A percentile compares a stretch with the other conserved stretches of the same genome.
These are phyloP conservation scores for Denticeps clupeoides DNA, from an alignment of 2,797 vertebrate genomes.

Conservation along the genomic window DNA sequence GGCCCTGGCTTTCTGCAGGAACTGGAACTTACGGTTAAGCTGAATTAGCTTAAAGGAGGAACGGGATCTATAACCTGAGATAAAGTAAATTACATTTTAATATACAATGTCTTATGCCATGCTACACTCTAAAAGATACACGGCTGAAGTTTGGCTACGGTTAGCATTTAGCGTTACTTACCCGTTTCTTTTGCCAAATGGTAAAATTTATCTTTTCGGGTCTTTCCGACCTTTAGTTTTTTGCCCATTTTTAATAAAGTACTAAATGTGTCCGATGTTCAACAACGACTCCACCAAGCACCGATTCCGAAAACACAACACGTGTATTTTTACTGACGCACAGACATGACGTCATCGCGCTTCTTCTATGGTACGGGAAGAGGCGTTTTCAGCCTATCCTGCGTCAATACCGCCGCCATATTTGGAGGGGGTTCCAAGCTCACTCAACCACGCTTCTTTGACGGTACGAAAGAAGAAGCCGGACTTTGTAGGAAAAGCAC, in stretches of 20 bases:
- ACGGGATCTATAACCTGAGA: constrained; percentile 86
- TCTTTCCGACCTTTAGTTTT: constrained; percentile 87
- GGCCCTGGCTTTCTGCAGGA: constrained; percentile 82
- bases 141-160: no score
- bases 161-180: constrained; percentile 45
- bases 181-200: constrained; percentile 93
- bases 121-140: no score
- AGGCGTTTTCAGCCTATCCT: not conserved
- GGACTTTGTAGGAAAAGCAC: no score
- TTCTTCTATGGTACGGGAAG: not conserved
- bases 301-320: not conserved
- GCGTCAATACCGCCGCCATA: no score
- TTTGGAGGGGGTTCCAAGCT: no score
- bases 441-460: no score
- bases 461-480: no score
- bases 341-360: not conserved
- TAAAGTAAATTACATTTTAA: not conserved
- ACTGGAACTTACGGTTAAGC: constrained; percentile 90
- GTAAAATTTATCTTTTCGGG: constrained; percentile 89
- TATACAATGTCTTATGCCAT: not conserved
- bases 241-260: constrained; percentile 80
- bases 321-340: not conserved
- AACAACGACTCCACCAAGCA: no score
- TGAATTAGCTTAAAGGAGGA: constrained; percentile 97
- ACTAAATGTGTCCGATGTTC: no score